Percentiles rank a stretch among this genome's conserved stretches.
Conservation (phyloP, 1,140 invertebrate genomes). For the Drosophila albomicans region DNA sequence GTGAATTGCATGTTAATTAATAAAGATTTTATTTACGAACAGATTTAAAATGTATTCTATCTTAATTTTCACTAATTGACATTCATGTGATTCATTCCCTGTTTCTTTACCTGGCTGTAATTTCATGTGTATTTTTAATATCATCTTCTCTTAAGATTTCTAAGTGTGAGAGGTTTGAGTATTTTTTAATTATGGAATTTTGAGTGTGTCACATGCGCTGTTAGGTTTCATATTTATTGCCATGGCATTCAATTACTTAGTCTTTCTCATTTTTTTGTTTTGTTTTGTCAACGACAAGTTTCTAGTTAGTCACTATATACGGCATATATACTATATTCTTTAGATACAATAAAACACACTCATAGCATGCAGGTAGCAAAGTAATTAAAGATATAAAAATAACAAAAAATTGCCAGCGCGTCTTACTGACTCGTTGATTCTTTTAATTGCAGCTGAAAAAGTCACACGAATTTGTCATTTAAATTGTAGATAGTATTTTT, state of each 20-base stretch:
- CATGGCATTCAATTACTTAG: background rate
- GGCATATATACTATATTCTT: background rate
- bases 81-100: too few relatives aligned
- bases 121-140: background rate
- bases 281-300: background rate
- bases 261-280: background rate
- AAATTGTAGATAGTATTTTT: too few relatives aligned
- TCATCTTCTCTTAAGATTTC: background rate
- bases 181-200: background rate
- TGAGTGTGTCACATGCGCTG: background rate
- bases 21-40: background rate
- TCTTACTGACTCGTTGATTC: slow-evolving; percentile 16
- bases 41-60: too few relatives aligned
- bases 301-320: background rate
- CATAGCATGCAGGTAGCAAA: slow-evolving; percentile 1
- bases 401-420: slow-evolving; percentile 8
- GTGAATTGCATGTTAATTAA: background rate
- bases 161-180: background rate
- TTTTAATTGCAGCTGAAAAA: background rate
- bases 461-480: background rate
- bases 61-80: too few relatives aligned
- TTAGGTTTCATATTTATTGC: slow-evolving; percentile 2
- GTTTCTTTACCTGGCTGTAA: background rate
- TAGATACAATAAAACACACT: background rate
- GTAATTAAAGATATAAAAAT: slow-evolving; percentile 1